A percentile compares a stretch with the other conserved stretches of the same genome.
Evolutionary conservation across 2,113 vertebrate species (phyloP).

Genomic region (Okapia johnstoni): DNA sequence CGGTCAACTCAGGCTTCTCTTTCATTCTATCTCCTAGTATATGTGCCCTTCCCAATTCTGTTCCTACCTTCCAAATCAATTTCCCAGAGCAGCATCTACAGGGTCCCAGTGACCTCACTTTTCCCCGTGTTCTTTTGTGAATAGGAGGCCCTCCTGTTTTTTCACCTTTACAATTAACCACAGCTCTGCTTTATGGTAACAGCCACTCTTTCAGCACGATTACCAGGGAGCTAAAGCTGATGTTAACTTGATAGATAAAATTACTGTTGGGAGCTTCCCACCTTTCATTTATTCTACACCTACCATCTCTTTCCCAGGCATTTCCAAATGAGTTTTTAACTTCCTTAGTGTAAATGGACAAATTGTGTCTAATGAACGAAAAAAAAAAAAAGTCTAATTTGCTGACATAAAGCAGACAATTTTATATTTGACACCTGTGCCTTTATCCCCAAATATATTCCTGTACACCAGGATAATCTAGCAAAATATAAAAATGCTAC

Average conservation of each 20-base stretch:
- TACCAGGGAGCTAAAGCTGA: background rate
- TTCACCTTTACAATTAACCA: background rate
- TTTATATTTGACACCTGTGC: conserved; percentile 14
- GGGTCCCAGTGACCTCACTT: background rate
- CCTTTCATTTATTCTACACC: background rate
- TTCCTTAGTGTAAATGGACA: background rate
- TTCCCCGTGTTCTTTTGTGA: background rate
- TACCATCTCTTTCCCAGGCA: background rate
- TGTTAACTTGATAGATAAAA: conserved; percentile 11
- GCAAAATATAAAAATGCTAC: background rate
- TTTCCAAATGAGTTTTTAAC: conserved; percentile 13
- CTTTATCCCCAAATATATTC: conserved; percentile 28
- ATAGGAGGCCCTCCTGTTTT: background rate
- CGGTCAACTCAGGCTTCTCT: background rate
- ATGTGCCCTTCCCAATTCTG: background rate
- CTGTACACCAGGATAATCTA: background rate
- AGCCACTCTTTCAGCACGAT: background rate
- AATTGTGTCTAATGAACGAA: background rate
- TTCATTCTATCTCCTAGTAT: background rate
- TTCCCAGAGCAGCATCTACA: background rate
- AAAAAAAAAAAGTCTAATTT: background rate
- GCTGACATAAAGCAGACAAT: background rate
- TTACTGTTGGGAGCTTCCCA: background rate
- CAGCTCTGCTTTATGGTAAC: background rate
- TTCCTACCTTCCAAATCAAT: background rate